Base-by-base conservation (phyloP, 2,113 vertebrate genomes). In the Callorhinus ursinus region DNA sequence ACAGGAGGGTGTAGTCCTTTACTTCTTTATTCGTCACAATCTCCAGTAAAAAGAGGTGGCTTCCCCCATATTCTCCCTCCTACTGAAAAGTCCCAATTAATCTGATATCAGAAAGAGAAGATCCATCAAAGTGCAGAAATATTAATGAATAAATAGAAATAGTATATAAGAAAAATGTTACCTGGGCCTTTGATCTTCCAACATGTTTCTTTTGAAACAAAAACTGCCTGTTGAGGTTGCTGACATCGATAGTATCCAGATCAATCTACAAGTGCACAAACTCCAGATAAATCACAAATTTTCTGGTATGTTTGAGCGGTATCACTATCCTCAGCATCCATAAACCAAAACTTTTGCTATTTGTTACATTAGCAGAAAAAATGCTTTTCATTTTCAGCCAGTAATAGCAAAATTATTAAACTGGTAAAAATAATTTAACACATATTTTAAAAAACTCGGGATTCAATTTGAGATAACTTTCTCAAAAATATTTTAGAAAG, bases 201-300 rank as follows among this genome's bases (percentile, higher is more conserved):
- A 99, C 99, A 98, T 99, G 99, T 90, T 99, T 99, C 99, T 99
- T 99, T 98, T 99, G 99, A 98, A 99, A 99, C 95, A 99, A 99
- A 98, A 99, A 99, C 98, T 99, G 99, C 77, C 99, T 99, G 98
- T 99, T 99, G 96, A 99, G 99, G 98, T 99, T 99, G 98, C 99
- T 99, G 97, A 99, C 99, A 97, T 99, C 99, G 65, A 99, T 99
- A 33, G 99, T 99, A 98, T 99, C 99, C 99, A 99, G 96, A 98
- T 99, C 99, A 97, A 99, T 99, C 99, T 99, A 98, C 4, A 98
- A 98, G 98, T 57, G 93, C 59, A 99, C 5, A 98, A 98, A 94
- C 90, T 33, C 59, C 12, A 96, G 33, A 19, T 93, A 90, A 97
- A 59, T 79, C 31, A 96, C 22, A 88, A 82, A 61, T 36, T 28